phyloP scores from a whole-genome alignment of 2,888 invertebrate genomes.

The Epinotia brunnichana region DNA sequence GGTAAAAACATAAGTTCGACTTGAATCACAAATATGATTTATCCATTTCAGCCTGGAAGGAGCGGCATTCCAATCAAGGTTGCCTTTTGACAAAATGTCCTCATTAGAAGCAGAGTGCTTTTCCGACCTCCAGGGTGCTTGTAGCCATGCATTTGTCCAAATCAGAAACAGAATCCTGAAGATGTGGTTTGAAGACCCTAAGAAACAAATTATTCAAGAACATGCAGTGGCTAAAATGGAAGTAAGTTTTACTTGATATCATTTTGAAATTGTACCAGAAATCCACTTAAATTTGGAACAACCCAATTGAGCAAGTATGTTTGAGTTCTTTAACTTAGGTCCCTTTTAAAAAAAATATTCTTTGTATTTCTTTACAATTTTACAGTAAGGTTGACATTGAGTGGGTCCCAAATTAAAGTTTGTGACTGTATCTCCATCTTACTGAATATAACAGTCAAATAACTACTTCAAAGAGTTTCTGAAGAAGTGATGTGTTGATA shows the following conservation, averaged over 20 bases:
- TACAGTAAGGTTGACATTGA: too few species aligned
- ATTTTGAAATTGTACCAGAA: background rate
- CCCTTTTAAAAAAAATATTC: too few species aligned
- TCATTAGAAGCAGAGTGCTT: constrained; percentile 97
- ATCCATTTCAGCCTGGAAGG: constrained; percentile 89
- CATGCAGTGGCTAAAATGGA: constrained; percentile 91
- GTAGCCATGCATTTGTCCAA: constrained; percentile 94
- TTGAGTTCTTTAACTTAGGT: too few species aligned
- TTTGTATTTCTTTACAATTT: too few species aligned
- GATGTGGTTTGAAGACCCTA: constrained; percentile 98
- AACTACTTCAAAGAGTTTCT: too few species aligned
- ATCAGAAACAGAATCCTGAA: constrained; percentile 95
- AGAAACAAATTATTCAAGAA: constrained; percentile 93
- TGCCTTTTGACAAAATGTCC: constrained; percentile 97
- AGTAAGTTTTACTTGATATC: constrained; percentile 54
- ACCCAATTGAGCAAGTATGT: too few species aligned
- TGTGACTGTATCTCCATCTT: too few species aligned
- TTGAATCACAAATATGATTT: constrained; percentile 41
- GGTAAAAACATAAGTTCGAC: background rate
- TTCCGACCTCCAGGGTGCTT: constrained; percentile 93
- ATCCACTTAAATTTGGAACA: too few species aligned
- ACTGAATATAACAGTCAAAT: too few species aligned
- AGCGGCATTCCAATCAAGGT: constrained; percentile 95
- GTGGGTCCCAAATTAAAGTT: too few species aligned
- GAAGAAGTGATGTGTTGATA: too few species aligned